Conservation (phyloP, 2,113 vertebrate genomes). For the Myrmecophaga tridactyla region DNA sequence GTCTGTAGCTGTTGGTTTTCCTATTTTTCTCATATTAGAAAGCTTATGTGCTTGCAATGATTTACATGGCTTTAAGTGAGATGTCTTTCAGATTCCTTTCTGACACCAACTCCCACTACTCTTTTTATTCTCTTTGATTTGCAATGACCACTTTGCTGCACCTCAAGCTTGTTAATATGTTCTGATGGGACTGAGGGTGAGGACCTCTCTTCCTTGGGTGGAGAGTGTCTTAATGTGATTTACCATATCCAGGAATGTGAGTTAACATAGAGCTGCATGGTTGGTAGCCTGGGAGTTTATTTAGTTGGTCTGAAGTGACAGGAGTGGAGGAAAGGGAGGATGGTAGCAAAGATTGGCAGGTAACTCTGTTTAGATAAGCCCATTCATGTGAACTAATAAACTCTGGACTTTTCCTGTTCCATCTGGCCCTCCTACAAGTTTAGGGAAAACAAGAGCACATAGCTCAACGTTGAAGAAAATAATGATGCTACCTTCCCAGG, state of each 20-base stretch:
- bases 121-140: background rate
- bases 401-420: background rate
- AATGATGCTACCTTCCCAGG: background rate
- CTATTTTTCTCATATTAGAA: background rate
- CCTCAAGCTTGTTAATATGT: accelerated
- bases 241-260: background rate
- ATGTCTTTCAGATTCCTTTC: too few relatives aligned
- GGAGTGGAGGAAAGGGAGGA: accelerated
- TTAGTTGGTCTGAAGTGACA: too few relatives aligned
- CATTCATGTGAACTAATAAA: background rate
- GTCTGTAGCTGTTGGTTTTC: background rate
- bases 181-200: background rate
- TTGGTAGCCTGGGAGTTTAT: background rate
- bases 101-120: accelerated
- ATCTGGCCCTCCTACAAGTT: background rate
- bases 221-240: too few relatives aligned
- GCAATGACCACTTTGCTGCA: too few relatives aligned
- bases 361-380: background rate
- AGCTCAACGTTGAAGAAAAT: background rate
- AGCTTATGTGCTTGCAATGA: background rate
- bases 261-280: background rate
- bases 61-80: background rate
- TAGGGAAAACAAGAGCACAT: background rate
- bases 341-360: accelerated
- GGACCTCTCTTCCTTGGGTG: background rate